Evolutionary conservation across 2,888 invertebrate species (phyloP).

Genomic region (Drosophila pullipes): DNA sequence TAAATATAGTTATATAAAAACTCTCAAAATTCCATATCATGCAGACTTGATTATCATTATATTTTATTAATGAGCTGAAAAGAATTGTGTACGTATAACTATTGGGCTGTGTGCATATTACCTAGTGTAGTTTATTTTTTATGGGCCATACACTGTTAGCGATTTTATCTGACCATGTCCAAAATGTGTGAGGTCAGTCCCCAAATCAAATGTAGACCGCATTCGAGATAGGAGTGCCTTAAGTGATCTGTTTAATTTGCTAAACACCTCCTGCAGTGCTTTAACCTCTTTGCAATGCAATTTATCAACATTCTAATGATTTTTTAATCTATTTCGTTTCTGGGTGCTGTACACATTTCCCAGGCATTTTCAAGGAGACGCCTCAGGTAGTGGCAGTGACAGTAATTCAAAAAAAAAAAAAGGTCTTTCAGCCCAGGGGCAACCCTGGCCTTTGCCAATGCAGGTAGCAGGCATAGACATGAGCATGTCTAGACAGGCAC

Average conservation of each 20-base stretch:
- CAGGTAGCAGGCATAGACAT: conserved; percentile 43
- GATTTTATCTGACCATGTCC: not conserved
- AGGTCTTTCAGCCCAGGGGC: conserved; percentile 30
- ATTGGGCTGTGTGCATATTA: not conserved
- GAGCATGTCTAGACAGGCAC: conserved; percentile 61
- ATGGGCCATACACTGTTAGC: not conserved
- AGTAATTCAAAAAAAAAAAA: not conserved
- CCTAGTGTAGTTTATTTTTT: no score
- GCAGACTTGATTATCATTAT: not conserved
- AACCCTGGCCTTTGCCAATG: conserved; percentile 21
- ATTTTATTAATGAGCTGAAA: not conserved
- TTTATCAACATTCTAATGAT: conserved; percentile 73
- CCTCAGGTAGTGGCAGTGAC: conserved; percentile 40
- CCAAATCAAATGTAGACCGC: conserved; percentile 5
- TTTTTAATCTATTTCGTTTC: conserved; percentile 69
- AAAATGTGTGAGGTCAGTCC: conserved; percentile 27
- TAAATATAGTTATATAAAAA: not conserved
- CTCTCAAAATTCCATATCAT: not conserved
- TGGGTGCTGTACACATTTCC: conserved; percentile 47
- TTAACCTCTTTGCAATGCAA: conserved; percentile 54
- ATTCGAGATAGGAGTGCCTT: conserved; percentile 30
- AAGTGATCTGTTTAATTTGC: conserved; percentile 63
- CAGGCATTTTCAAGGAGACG: conserved; percentile 35
- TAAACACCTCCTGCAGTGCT: conserved; percentile 62
- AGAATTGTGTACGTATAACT: not conserved